Evolutionary conservation across 2,113 vertebrate species (phyloP).

Genomic region (Crotophaga sulcirostris): DNA sequence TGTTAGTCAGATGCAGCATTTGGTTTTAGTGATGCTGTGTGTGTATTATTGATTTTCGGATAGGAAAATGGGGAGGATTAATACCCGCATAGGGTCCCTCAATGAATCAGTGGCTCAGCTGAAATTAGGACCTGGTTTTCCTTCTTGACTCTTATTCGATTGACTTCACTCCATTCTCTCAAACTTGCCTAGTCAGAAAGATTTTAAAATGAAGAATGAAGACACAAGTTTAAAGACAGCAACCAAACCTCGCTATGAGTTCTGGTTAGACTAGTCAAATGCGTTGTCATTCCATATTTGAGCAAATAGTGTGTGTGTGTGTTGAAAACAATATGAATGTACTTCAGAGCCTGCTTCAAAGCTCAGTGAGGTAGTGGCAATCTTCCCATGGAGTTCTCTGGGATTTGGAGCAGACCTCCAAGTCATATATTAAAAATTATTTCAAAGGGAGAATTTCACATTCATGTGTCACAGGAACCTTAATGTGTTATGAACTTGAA

Average conservation of each 20-base stretch:
- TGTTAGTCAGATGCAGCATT: slow-evolving; percentile 27
- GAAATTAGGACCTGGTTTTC: slow-evolving; percentile 43
- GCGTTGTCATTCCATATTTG: background rate
- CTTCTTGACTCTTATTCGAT: slow-evolving; percentile 47
- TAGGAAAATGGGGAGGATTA: slow-evolving; percentile 23
- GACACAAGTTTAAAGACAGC: background rate
- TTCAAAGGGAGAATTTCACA: background rate
- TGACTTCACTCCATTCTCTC: slow-evolving; percentile 8
- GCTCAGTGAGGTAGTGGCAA: background rate
- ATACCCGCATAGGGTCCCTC: slow-evolving; percentile 24
- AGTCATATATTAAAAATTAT: background rate
- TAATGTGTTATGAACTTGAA: background rate
- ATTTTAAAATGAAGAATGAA: background rate
- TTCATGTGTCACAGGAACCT: background rate
- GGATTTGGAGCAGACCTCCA: background rate
- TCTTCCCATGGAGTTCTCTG: background rate
- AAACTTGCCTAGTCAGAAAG: background rate
- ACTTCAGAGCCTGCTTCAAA: background rate
- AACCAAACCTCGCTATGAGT: background rate
- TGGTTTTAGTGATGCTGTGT: slow-evolving; percentile 41
- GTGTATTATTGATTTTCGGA: slow-evolving; percentile 51
- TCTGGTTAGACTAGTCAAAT: background rate
- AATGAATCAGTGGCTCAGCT: slow-evolving; percentile 1
- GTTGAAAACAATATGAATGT: background rate
- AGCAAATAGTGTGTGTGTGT: background rate